These are phyloP conservation scores for Tonatia bakeri DNA, from an alignment of 2,113 vertebrate species.

Conservation along the genomic window DNA sequence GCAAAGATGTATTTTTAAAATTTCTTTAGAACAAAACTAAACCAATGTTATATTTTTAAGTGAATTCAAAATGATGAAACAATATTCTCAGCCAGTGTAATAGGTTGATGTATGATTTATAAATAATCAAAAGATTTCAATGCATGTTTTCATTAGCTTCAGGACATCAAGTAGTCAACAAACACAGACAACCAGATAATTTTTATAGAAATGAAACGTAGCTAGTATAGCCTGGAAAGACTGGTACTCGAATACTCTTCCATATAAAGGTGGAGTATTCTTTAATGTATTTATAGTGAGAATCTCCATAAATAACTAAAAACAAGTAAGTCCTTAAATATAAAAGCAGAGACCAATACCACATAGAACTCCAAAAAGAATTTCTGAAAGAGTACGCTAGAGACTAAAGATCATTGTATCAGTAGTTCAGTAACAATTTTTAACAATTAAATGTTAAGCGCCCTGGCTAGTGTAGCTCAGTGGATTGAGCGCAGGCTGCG, in stretches of 20 bases:
- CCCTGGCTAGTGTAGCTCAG: no score
- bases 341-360: not conserved
- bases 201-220: not conserved
- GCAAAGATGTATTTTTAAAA: not conserved
- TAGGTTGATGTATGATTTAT: not conserved
- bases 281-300: not conserved
- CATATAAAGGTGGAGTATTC: not conserved
- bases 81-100: not conserved
- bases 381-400: not conserved
- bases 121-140: conserved; percentile 12
- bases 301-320: not conserved
- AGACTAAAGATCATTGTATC: not conserved
- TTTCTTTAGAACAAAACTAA: conserved; percentile 1
- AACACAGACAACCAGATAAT: not conserved
- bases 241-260: not conserved
- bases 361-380: not conserved
- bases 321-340: not conserved
- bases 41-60: not conserved
- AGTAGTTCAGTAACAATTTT: not conserved
- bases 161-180: not conserved
- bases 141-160: not conserved
- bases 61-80: conserved; percentile 15
- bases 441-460: conserved; percentile 31
- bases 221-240: not conserved
- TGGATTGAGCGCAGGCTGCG: no score